Conservation (phyloP, 2,888 invertebrate species). For the Tiliacea citrago region DNA sequence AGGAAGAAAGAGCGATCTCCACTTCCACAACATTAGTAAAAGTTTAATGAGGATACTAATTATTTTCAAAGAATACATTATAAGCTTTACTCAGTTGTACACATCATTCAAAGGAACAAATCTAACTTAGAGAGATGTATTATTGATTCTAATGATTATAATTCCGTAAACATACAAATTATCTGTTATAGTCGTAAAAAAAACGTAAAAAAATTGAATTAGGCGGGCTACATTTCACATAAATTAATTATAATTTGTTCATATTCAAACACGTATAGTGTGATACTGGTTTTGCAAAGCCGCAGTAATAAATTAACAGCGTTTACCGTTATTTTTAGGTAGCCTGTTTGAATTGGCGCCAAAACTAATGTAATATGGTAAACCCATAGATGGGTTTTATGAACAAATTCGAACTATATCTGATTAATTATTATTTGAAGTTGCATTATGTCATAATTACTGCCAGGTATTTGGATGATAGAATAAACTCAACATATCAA, state of each 20-base stretch:
- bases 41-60: not conserved
- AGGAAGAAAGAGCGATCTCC: not conserved
- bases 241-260: not conserved
- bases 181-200: too few relatives aligned
- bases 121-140: too few relatives aligned
- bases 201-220: too few relatives aligned
- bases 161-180: too few relatives aligned
- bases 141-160: too few relatives aligned
- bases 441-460: not conserved
- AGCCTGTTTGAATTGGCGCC: slow-evolving; percentile 34
- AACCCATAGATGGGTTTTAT: not conserved
- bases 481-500: not conserved
- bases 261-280: not conserved
- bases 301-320: not conserved
- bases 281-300: slow-evolving; percentile 11
- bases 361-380: not conserved
- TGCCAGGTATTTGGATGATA: not conserved
- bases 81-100: not conserved
- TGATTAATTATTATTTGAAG: not conserved
- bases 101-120: not conserved
- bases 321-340: not conserved
- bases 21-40: not conserved
- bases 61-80: not conserved
- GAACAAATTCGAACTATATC: not conserved
- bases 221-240: too few relatives aligned